Evolutionary conservation across 2,888 invertebrate genomes (phyloP).

Genomic region (Agrotis ipsilon): DNA sequence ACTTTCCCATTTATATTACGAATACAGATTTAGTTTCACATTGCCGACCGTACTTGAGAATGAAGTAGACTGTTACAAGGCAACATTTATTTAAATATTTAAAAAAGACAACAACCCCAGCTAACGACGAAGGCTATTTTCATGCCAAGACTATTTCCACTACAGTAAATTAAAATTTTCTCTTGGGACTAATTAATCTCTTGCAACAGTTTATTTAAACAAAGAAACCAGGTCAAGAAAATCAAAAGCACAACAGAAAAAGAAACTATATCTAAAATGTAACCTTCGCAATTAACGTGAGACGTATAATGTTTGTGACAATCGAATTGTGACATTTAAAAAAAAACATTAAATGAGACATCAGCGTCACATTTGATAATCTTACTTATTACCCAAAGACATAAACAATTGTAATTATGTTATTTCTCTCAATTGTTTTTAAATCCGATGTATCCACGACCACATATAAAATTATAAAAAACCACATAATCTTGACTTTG

Average conservation of each 20-base stretch:
- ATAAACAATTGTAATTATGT: too few relatives aligned
- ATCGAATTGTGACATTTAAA: conserved; percentile 54
- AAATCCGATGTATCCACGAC: too few relatives aligned
- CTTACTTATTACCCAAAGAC: too few relatives aligned
- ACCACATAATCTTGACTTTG: too few relatives aligned
- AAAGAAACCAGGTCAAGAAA: conserved; percentile 87
- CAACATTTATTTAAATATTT: neutral
- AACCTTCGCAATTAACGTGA: conserved; percentile 74
- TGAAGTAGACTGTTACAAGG: neutral
- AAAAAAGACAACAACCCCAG: conserved; percentile 35
- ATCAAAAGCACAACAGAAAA: conserved; percentile 83
- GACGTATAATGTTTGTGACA: conserved; percentile 53
- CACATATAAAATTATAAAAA: too few relatives aligned
- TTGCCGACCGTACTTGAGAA: neutral
- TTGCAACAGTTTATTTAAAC: conserved; percentile 83
- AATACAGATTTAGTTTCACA: neutral
- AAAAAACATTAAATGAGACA: conserved; percentile 23
- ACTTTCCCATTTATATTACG: neutral
- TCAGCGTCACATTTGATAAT: too few relatives aligned
- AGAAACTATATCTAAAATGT: conserved; percentile 59
- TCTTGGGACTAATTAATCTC: conserved; percentile 81
- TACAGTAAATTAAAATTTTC: conserved; percentile 74
- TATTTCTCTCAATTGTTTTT: too few relatives aligned
- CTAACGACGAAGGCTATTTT: conserved; percentile 49
- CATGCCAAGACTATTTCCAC: conserved; percentile 61